Conservation (phyloP, 2,888 invertebrate genomes). For the Lottia gigantea region DNA sequence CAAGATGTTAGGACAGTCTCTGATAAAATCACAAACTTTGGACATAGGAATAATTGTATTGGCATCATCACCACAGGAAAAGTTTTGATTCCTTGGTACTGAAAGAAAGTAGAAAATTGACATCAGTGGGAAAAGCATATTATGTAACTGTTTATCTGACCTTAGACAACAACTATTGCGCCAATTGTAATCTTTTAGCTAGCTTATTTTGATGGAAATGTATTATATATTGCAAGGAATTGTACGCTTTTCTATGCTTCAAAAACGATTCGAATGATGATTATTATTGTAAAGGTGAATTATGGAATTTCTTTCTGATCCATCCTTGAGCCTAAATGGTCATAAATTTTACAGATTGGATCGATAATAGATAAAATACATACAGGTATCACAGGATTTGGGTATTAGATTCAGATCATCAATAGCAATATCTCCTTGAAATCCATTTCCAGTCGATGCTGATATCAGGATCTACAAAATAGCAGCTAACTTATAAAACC, state of each 20-base stretch:
- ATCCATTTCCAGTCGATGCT: conserved; percentile 48
- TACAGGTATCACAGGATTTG: conserved; percentile 40
- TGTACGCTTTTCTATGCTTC: neutral
- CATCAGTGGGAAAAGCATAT: no score
- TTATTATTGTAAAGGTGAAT: no score
- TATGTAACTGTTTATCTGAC: no score
- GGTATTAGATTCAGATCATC: conserved; percentile 56
- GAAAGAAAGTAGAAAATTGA: neutral
- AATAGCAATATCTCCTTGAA: conserved; percentile 56
- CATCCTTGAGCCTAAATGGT: no score
- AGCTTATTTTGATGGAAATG: neutral
- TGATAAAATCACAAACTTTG: conserved; percentile 57
- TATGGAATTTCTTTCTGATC: no score
- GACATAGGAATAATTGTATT: conserved; percentile 44
- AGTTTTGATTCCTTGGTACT: conserved; percentile 22
- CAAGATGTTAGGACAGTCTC: conserved; percentile 48
- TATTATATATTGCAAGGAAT: no score
- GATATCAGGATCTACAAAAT: conserved; percentile 34
- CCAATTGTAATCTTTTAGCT: no score
- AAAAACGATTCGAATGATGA: no score
- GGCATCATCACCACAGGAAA: conserved; percentile 43
- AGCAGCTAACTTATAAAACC: no score
- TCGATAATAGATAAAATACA: conserved; percentile 1
- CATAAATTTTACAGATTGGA: no score
- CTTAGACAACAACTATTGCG: no score